Evolutionary conservation across 2,888 invertebrate species (phyloP).

Genomic region (Drosophila macrospina): DNA sequence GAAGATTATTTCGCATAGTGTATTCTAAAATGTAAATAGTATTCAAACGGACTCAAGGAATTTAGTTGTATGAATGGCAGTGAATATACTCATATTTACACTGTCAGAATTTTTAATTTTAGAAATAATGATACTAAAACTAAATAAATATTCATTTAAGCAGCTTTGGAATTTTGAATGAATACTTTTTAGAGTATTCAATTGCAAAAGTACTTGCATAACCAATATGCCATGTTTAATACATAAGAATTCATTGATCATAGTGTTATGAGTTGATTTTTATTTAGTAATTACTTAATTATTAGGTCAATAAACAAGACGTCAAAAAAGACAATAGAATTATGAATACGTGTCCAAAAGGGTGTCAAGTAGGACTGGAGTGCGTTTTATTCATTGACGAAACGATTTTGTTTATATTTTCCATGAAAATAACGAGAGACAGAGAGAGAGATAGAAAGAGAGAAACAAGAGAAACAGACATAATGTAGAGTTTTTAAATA

Average conservation of each 20-base stretch:
- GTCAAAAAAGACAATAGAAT: conserved; percentile 2
- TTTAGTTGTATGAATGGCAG: too few species aligned
- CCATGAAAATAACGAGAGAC: not conserved
- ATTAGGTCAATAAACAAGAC: conserved; percentile 11
- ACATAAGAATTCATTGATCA: not conserved
- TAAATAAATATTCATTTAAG: not conserved
- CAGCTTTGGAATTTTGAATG: not conserved
- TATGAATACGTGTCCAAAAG: conserved; percentile 1
- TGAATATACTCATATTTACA: too few species aligned
- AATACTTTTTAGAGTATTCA: not conserved
- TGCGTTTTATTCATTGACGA: too few species aligned
- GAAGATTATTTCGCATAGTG: too few species aligned
- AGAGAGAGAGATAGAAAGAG: not conserved
- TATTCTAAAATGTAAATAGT: too few species aligned
- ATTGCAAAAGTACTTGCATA: not conserved
- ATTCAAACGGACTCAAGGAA: too few species aligned
- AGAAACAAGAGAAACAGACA: too few species aligned
- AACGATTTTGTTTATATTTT: not conserved
- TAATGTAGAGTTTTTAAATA: conserved; percentile 53
- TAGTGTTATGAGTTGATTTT: conserved; percentile 31
- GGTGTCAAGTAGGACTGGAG: conserved; percentile 1
- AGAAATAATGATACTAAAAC: too few species aligned
- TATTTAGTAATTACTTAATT: conserved; percentile 47
- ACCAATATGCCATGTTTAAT: conserved; percentile 1
- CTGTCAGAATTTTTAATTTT: too few species aligned